These are phyloP conservation scores for Yponomeuta plumbellus DNA, from an alignment of 2,888 invertebrate genomes.

Conservation along the genomic window DNA sequence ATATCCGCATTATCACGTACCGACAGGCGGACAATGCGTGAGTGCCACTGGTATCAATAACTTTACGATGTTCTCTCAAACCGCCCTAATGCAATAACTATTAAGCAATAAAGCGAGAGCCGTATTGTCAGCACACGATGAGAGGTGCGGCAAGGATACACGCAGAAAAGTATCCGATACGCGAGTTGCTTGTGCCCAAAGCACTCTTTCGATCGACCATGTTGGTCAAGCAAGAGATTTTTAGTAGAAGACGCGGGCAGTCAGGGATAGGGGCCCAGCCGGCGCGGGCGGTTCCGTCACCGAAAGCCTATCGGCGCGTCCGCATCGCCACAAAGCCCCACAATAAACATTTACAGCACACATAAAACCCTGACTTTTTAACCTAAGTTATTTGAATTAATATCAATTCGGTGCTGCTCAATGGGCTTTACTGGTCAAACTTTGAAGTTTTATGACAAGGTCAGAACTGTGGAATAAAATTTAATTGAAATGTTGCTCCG, in stretches of 20 bases:
- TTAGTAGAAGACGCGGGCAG: background rate
- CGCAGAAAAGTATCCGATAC: constrained; percentile 4
- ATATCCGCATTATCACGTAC: constrained; percentile 1
- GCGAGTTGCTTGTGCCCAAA: background rate
- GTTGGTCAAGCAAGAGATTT: background rate
- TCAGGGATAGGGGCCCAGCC: constrained; percentile 22
- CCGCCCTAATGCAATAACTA: constrained; percentile 17
- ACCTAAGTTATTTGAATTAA: constrained; percentile 77
- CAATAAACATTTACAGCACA: constrained; percentile 74
- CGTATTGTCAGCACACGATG: constrained; percentile 9
- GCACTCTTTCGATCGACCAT: background rate
- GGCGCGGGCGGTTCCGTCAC: constrained; percentile 33
- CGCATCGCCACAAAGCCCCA: constrained; percentile 73
- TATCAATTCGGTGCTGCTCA: constrained; percentile 76
- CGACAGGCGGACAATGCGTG: background rate
- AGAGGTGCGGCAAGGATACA: background rate
- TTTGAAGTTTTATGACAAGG: constrained; percentile 74
- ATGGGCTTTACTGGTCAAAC: constrained; percentile 76
- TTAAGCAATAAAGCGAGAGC: constrained; percentile 15
- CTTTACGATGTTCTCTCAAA: constrained; percentile 14
- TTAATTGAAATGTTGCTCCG: constrained; percentile 73
- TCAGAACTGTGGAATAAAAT: constrained; percentile 74
- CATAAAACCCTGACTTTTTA: constrained; percentile 77
- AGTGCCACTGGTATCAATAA: constrained; percentile 17
- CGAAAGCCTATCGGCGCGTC: constrained; percentile 67